Base-by-base conservation (phyloP, 2,888 invertebrate genomes). In the Dasysyrphus tricinctus region DNA sequence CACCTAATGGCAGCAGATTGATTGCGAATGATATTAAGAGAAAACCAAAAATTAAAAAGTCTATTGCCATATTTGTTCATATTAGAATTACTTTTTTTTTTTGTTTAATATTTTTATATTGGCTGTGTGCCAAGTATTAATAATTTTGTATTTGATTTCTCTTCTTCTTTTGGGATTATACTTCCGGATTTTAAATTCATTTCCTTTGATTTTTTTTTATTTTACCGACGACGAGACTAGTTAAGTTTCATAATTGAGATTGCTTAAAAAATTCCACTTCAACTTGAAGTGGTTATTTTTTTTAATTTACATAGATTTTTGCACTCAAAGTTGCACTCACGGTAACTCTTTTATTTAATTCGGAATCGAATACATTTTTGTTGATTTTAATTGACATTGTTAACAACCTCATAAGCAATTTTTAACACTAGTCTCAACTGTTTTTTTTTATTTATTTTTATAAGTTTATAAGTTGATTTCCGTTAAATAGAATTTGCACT, bases 1-100 rank as follows among this genome's bases (percentile, higher is more conserved):
- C 93, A 88, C 92, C 92, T 88, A 93, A 89, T 81, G 93, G 93
- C 90, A 93, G 89, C 80, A 92, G 88, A 89, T 93, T 93, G 82
- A 92, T 91, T 88, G 90, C 88, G 86, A 92, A 92, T 88, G 93
- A 93, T 89, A 92, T 89, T 89, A 93, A 89, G 89, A 93, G 90
- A 90, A 93, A 90, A 88, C 90, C 91, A 89, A 92, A 90, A 90
- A 93, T 92, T 84, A 93, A 90, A 88, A 92, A 92, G 90, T 93
- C 93, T 90, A 92, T 92, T 89, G 92, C 92, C 93, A 93, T 93
- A 88, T 80, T 89, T 89, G 88, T 77, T 88, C 89, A 89, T 89
- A 88, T 11, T 65, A 65, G 88, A 88, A 88, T 87, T 87, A 87
- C 88, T 86, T 82, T 79, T 29, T 12, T n/a, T 54, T 29, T 29